Conservation (phyloP, 2,888 invertebrate species). For the Hetaerina titia region DNA sequence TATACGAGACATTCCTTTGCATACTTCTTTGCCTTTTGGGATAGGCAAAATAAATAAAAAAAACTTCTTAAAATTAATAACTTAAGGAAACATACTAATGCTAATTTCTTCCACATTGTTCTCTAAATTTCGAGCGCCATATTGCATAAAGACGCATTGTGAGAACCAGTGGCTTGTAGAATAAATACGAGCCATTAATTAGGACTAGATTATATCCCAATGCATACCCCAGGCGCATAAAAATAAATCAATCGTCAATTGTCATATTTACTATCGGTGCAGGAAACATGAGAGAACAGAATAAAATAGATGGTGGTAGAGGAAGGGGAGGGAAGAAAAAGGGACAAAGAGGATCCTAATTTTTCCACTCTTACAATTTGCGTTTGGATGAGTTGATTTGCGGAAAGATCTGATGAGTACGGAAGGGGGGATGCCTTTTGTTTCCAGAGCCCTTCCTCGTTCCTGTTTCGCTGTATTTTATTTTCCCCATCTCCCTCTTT, state of each 20-base stretch:
- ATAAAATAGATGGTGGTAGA: not conserved
- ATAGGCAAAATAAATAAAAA: no score
- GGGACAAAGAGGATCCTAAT: not conserved
- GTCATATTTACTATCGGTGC: not conserved
- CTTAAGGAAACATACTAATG: no score
- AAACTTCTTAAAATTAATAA: no score
- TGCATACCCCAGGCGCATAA: no score
- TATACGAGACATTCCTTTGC: no score
- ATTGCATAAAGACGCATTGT: no score
- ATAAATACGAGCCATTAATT: no score
- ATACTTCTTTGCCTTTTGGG: no score
- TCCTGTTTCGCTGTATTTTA: not conserved
- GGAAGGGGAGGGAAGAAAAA: not conserved
- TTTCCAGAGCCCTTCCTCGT: not conserved
- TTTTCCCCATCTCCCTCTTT: not conserved
- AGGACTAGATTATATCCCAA: no score
- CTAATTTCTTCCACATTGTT: no score
- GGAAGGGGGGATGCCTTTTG: not conserved
- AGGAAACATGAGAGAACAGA: not conserved
- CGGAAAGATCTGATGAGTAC: not conserved
- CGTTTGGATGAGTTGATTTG: slow-evolving; percentile 16
- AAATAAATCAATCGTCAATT: not conserved
- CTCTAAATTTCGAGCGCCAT: no score
- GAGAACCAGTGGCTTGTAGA: no score
- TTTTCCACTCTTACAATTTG: slow-evolving; percentile 15